Evolutionary conservation across 2,888 invertebrate genomes (phyloP).

Genomic region (Dolichopus griseipennis): DNA sequence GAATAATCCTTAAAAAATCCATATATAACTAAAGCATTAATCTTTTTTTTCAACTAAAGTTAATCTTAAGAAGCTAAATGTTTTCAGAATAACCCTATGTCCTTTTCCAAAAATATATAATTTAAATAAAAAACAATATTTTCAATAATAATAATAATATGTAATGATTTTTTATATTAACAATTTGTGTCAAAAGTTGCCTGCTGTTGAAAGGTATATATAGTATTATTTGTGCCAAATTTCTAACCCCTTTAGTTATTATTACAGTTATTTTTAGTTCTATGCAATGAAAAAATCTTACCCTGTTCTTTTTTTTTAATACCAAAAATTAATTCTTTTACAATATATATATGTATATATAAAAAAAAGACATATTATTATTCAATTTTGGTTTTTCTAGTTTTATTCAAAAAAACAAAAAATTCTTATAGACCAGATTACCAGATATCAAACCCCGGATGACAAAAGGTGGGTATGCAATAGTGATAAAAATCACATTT

Average conservation of each 20-base stretch:
- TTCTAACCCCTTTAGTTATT: neutral
- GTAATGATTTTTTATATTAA: neutral
- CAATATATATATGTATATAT: no score
- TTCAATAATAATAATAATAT: neutral
- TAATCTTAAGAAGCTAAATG: no score
- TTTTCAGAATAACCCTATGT: neutral
- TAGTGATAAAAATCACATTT: neutral
- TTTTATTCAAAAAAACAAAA: no score
- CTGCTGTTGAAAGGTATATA: slow-evolving; percentile 27
- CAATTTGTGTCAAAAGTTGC: slow-evolving; percentile 17
- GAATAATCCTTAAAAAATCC: no score
- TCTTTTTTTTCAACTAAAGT: no score
- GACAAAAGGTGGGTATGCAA: neutral
- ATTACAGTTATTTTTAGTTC: neutral
- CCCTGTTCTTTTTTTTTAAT: no score
- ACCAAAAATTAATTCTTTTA: no score
- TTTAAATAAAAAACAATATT: no score
- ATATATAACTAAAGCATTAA: no score
- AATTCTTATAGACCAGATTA: neutral
- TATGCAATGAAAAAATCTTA: neutral
- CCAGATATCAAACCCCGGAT: slow-evolving; percentile 6
- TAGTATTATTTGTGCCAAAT: neutral
- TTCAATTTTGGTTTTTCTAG: no score
- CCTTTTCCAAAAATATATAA: neutral
- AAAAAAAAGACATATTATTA: no score